phyloP scores from a whole-genome alignment of 2,888 invertebrate species.

The Dicyrtomina minuta region DNA sequence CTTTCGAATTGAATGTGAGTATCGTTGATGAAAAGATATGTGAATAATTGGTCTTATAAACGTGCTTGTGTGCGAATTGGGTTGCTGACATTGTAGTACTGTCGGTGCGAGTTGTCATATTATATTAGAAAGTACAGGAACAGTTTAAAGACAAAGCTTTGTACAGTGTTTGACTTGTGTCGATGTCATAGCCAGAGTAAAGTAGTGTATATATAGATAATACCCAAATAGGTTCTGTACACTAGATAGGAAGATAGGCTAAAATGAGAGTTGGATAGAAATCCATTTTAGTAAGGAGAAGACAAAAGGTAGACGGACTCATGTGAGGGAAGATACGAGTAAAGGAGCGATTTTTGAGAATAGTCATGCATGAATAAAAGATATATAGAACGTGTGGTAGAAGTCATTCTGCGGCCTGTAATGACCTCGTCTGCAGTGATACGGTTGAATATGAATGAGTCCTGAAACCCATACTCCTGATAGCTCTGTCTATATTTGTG shows the following conservation, averaged over 20 bases:
- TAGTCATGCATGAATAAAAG: conserved; percentile 40
- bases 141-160: too few relatives aligned
- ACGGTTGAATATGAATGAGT: conserved; percentile 21
- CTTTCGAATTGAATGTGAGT: conserved; percentile 8
- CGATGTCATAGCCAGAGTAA: too few relatives aligned
- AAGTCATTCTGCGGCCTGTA: conserved; percentile 36
- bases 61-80: background rate
- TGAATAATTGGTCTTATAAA: conserved; percentile 18
- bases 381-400: conserved; percentile 36
- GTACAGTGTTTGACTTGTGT: too few relatives aligned
- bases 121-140: too few relatives aligned
- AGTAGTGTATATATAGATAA: too few relatives aligned
- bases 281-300: background rate
- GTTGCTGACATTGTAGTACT: background rate
- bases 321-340: conserved; percentile 19
- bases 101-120: background rate
- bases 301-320: conserved; percentile 1
- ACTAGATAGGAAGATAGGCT: too few relatives aligned
- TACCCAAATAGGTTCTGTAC: too few relatives aligned
- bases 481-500: too few relatives aligned
- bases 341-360: conserved; percentile 33
- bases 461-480: background rate
- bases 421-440: conserved; percentile 36
- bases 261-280: too few relatives aligned
- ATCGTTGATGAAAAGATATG: background rate